Base-by-base conservation (phyloP, 2,797 vertebrate genomes). In the Pteropus rufus region DNA sequence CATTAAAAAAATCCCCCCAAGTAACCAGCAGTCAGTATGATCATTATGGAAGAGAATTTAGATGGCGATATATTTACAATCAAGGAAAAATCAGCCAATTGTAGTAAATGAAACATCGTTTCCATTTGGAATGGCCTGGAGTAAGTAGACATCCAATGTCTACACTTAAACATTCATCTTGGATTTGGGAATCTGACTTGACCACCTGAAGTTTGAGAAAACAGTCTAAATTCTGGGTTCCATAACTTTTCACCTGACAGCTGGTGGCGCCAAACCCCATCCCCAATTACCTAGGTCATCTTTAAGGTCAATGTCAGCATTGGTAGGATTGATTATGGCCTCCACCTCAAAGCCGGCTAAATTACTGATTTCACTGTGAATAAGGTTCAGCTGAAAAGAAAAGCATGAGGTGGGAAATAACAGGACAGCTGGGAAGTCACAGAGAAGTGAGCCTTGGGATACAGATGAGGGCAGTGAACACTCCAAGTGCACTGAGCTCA, bases 321-420 rank as follows among this genome's bases (percentile, higher is more conserved):
- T 99, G 99, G 99, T 99, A 98, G 99, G 99, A 99, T 99, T 99
- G 99, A 99, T 99, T 99, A 99, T 99, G 99, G 99, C 99, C 99
- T 99, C 99, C 99, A 99, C 99, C 98, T 99, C 99, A 99, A 99
- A 99, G 99, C 99, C 99, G 99, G 99, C 99, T 99, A 99, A 99
- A 99, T 99, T 99, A 99, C 99, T 99, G 99, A 99, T 99, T 99
- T 99, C 99, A 98, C 99, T 99, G 99, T 99, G 99, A 99, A 99
- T 99, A 98, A 99, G 99, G 99, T 99, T 99, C 98, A 99, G 99
- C 99, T 99, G 99, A 98, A 98, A 99, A 99, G 99, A 99, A 98
- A 99, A 99, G 98, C 99, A 99, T 98, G 99, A 98, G 98, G 98
- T 98, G 98, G 98, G 98, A 98, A 99, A 99, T 99, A 99, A 99